Evolutionary conservation across 2,888 invertebrate species (phyloP).

Genomic region (Papilio demoleus): DNA sequence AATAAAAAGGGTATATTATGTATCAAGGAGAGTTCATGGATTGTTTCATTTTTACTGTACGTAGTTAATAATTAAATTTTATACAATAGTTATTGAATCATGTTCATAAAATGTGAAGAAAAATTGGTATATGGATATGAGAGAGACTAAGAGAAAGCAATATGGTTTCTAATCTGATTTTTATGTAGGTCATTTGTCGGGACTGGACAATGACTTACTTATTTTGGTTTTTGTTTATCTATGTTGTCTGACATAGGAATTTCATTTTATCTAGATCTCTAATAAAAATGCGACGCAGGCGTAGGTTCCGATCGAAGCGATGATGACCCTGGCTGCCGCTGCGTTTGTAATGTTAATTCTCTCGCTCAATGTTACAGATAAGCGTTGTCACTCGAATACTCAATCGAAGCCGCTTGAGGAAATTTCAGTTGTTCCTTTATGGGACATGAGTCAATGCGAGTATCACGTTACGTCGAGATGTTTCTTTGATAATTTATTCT

Average conservation of each 20-base stretch:
- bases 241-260: conserved; percentile 18
- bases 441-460: conserved; percentile 70
- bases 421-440: conserved; percentile 40
- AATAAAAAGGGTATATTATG: not conserved
- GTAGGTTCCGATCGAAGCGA: conserved; percentile 31
- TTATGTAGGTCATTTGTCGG: too few relatives aligned
- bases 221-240: too few relatives aligned
- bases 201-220: too few relatives aligned
- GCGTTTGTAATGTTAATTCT: conserved; percentile 70
- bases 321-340: conserved; percentile 61
- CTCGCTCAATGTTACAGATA: conserved; percentile 57
- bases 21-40: not conserved
- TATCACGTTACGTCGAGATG: conserved; percentile 3
- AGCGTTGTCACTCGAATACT: conserved; percentile 49
- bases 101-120: too few relatives aligned
- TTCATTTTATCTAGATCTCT: conserved; percentile 17
- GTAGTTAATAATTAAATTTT: not conserved
- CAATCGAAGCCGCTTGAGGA: conserved; percentile 46
- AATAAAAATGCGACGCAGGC: conserved; percentile 40
- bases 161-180: too few relatives aligned
- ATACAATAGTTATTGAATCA: not conserved
- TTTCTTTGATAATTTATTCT: conserved; percentile 4
- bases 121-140: too few relatives aligned
- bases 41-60: not conserved
- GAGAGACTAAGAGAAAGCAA: too few relatives aligned